Conservation (phyloP, 2,797 vertebrate species). For the Sebastes taczanowskii region DNA sequence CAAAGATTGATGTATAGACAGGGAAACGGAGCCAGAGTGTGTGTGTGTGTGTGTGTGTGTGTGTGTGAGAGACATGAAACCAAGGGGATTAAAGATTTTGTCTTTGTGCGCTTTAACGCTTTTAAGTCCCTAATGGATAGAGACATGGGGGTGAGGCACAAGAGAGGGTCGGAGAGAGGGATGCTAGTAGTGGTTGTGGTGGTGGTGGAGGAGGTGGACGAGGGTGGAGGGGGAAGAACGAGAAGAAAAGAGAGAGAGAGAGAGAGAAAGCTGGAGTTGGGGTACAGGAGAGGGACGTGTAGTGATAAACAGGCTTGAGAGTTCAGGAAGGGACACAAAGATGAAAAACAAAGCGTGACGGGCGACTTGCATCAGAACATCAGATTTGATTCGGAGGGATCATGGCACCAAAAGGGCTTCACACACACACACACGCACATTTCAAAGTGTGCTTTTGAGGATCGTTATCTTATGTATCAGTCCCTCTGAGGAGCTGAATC, state of each 20-base stretch:
- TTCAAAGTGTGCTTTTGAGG: conserved; percentile 46
- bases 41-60: neutral
- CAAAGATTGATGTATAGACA: conserved; percentile 49
- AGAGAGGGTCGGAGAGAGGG: conserved; percentile 41
- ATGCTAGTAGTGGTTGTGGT: conserved; percentile 24
- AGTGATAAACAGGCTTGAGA: conserved; percentile 9
- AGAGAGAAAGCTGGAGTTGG: conserved; percentile 29
- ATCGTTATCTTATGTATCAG: conserved; percentile 42
- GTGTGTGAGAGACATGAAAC: conserved; percentile 24
- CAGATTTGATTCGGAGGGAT: conserved; percentile 34
- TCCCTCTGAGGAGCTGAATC: conserved; percentile 42
- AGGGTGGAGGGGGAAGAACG: neutral
- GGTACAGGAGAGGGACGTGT: conserved; percentile 37
- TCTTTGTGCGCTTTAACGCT: conserved; percentile 62
- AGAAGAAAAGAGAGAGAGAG: conserved; percentile 19
- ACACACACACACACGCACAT: neutral
- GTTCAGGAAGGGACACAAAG: conserved; percentile 38
- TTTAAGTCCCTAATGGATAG: conserved; percentile 74
- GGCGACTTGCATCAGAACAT: conserved; percentile 14
- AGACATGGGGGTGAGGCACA: conserved; percentile 58
- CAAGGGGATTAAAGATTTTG: conserved; percentile 54
- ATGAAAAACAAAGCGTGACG: conserved; percentile 30
- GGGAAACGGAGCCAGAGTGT: conserved; percentile 20
- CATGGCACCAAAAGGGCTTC: neutral
- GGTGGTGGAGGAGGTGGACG: conserved; percentile 9